Conservation (phyloP, 2,888 invertebrate species). For the Chirona hameri region DNA sequence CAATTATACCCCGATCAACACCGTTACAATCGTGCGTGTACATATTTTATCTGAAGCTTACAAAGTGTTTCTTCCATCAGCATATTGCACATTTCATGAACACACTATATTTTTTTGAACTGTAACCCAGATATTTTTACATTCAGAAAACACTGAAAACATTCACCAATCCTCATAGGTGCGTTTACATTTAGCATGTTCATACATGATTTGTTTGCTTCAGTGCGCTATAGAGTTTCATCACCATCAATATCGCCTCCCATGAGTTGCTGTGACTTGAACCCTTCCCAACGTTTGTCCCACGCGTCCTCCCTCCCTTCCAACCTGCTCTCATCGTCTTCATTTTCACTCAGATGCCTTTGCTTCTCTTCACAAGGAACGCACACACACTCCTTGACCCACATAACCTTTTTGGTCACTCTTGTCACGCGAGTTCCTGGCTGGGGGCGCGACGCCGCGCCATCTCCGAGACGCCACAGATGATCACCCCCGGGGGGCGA, state of each 20-base stretch:
- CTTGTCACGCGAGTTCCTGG: not conserved
- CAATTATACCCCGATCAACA: too few species aligned
- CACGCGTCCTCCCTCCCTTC: not conserved
- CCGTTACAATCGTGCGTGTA: too few species aligned
- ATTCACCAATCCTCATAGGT: not conserved
- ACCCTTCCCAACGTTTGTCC: not conserved
- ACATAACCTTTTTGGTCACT: not conserved
- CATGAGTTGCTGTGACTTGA: not conserved
- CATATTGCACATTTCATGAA: not conserved
- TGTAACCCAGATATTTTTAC: not conserved
- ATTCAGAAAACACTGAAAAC: too few species aligned
- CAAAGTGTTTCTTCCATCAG: too few species aligned
- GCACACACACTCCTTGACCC: not conserved
- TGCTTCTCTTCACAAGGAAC: not conserved
- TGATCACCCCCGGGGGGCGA: not conserved
- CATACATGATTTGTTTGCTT: not conserved
- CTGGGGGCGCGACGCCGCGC: not conserved
- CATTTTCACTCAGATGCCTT: not conserved
- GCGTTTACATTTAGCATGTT: not conserved
- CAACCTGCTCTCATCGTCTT: not conserved
- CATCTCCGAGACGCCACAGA: slow-evolving; percentile 1
- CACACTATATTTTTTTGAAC: not conserved
- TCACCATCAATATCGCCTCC: not conserved
- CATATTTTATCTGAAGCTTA: too few species aligned
- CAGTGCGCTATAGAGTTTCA: slow-evolving; percentile 48